phyloP scores from a whole-genome alignment of 1,140 invertebrate genomes.

The Drosophila paulistorum region DNA sequence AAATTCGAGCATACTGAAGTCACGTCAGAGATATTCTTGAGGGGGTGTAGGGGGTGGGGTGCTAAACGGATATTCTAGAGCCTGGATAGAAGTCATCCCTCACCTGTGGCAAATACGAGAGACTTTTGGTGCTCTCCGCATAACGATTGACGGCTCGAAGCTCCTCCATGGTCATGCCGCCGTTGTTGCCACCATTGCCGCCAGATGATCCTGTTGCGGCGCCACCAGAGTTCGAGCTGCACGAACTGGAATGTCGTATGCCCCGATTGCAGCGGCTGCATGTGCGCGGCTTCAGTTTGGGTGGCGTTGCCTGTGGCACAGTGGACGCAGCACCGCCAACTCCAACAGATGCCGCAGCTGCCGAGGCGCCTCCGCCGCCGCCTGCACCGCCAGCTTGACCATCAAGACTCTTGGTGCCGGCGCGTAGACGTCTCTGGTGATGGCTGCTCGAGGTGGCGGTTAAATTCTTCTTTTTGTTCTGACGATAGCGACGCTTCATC shows the following conservation, averaged over 20 bases:
- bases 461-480: constrained; percentile 75
- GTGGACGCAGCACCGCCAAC: constrained; percentile 17
- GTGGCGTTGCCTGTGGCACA: constrained; percentile 23
- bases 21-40: constrained; percentile 6
- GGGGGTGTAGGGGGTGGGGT: neutral
- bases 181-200: constrained; percentile 81
- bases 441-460: constrained; percentile 52
- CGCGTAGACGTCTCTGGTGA: constrained; percentile 72
- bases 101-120: constrained; percentile 95
- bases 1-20: constrained; percentile 32
- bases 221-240: constrained; percentile 86
- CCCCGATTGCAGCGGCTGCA: constrained; percentile 79
- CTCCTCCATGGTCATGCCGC: constrained; percentile 92
- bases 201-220: constrained; percentile 86
- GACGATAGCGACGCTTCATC: constrained; percentile 77
- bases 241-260: constrained; percentile 84
- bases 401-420: constrained; percentile 73
- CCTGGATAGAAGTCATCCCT: constrained; percentile 83
- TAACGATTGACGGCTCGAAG: constrained; percentile 93
- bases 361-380: constrained; percentile 29
- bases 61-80: constrained; percentile 80
- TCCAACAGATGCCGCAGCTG: constrained; percentile 15
- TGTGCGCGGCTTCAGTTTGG: constrained; percentile 61
- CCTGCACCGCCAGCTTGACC: constrained; percentile 43
- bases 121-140: constrained; percentile 95